Conservation (phyloP, 2,113 vertebrate genomes). For the Picathartes gymnocephalus region DNA sequence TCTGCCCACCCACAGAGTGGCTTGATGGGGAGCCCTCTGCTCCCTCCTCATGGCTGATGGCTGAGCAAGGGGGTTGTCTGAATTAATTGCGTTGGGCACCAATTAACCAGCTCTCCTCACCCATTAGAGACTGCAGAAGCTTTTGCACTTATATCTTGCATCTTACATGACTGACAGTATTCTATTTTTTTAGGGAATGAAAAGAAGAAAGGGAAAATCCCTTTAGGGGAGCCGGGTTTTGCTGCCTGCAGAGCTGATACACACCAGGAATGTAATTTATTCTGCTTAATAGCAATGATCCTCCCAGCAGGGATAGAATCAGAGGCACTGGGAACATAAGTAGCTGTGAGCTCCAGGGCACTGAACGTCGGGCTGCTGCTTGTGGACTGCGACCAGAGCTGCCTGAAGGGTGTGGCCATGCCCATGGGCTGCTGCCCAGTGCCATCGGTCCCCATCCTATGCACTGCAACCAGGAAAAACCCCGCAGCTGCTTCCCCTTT, state of each 20-base stretch:
- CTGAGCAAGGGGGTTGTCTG: background rate
- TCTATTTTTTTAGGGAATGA: background rate
- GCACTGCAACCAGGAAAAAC: background rate
- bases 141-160: background rate
- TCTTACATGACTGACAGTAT: background rate
- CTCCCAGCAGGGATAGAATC: background rate
- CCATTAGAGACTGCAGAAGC: background rate
- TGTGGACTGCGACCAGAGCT: background rate
- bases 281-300: background rate
- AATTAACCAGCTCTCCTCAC: background rate
- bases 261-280: background rate
- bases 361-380: background rate
- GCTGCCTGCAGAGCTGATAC: background rate
- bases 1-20: background rate
- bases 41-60: background rate
- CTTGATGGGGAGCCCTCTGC: background rate
- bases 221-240: background rate
- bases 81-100: background rate
- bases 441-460: rapidly evolving
- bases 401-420: rapidly evolving
- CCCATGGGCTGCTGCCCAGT: background rate
- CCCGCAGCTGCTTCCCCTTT: slow-evolving; percentile 9
- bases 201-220: slow-evolving; percentile 13
- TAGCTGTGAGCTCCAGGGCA: background rate
- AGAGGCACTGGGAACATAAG: background rate